Base-by-base conservation (phyloP, 1,140 invertebrate genomes). In the Trichoplusia ni region DNA sequence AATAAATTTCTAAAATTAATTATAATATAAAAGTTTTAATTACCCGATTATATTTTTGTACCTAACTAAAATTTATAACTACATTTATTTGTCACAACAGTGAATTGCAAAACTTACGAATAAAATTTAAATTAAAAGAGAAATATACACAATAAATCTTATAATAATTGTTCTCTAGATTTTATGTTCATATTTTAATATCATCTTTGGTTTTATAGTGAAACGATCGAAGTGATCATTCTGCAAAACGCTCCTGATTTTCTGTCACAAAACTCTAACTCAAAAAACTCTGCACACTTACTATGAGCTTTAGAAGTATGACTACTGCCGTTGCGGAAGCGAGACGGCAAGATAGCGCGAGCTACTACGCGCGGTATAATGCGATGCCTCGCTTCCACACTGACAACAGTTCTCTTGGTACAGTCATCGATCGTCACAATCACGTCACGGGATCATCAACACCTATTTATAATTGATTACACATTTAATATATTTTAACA, bases 181-280 rank as follows among this genome's bases (percentile, higher is more conserved):
- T 56, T 56, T 33, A 21, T 47, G 21, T 66, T 72, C 60, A 56
- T 38, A 59, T 42, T 72, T 68, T 75, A 79, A 81, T 77, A 81
- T 78, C 75, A 79, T 81, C 79, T 81, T 81, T 81, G 79, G 79
- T 81, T 79, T 75, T 49, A 68, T 68, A 71, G 49, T 73, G 42
- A 67, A 72, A 46, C 47, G 67, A 68, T 59, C 62, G 60, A 47
- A 59, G 25, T 62, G 47, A 68, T 58, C 67, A 67, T 77, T 58
- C 63, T 44, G 16, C 8, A 16, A 9, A 29, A 25, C 19, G 29
- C 13, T 40, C 9, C 19, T 23, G 29, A 23, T 16, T 11, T 54
- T 6, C 21, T 38, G 51, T 54, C 11, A 2, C n/a, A n/a, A n/a
- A n/a, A n/a, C n/a, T n/a, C n/a, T n/a, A n/a, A n/a, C n/a, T n/a